Percentiles rank a stretch among this genome's conserved stretches.
Evolutionary conservation across 30 jellyfish, hydroid and myxozoan genomes (phyloP).

Genomic region (Haliclystus octoradiatus): DNA sequence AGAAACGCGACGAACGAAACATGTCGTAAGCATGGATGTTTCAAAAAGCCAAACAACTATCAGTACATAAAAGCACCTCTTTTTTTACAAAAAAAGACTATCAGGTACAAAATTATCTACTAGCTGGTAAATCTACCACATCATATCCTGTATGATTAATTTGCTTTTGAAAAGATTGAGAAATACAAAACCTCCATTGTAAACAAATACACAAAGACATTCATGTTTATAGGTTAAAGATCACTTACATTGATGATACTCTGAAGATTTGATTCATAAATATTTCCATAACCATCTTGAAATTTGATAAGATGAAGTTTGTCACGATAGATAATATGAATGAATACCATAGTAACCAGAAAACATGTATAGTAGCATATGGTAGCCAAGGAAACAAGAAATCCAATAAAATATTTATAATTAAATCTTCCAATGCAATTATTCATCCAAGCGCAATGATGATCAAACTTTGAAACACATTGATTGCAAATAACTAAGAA

Average conservation of each 20-base stretch:
- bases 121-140: too few species aligned
- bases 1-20: too few species aligned
- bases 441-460: conserved; percentile 90
- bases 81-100: too few species aligned
- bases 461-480: conserved; percentile 84
- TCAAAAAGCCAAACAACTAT: too few species aligned
- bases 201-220: too few species aligned
- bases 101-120: too few species aligned
- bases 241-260: conserved; percentile 58
- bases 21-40: too few species aligned
- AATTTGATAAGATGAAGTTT: conserved; percentile 41
- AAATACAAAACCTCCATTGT: too few species aligned
- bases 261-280: conserved; percentile 28
- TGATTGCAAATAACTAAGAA: conserved; percentile 63
- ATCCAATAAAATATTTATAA: conserved; percentile 46
- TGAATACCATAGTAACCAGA: conserved; percentile 56
- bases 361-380: conserved; percentile 55
- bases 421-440: conserved; percentile 65
- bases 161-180: too few species aligned
- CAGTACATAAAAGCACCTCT: too few species aligned
- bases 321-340: conserved; percentile 30
- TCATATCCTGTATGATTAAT: too few species aligned
- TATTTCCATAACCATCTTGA: conserved; percentile 46
- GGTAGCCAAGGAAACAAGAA: conserved; percentile 46
- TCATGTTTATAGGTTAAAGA: too few species aligned